phyloP scores from a whole-genome alignment of 2,797 vertebrate genomes.

The Taeniopygia guttata region DNA sequence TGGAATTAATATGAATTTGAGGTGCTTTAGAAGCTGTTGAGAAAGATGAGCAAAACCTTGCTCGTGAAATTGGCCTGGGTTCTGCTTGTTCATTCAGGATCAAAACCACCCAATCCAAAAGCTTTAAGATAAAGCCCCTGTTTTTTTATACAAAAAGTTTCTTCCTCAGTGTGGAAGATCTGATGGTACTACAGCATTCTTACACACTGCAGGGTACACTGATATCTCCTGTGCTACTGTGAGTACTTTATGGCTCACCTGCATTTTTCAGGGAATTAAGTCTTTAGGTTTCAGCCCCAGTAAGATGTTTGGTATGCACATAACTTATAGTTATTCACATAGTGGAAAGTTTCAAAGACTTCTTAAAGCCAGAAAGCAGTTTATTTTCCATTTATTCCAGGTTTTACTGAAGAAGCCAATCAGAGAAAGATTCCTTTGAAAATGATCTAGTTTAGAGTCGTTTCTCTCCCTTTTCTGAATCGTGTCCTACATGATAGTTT shows the following conservation, averaged over 20 bases:
- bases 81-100: background rate
- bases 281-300: background rate
- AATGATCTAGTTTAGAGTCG: conserved; percentile 50
- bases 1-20: background rate
- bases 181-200: background rate
- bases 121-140: background rate
- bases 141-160: background rate
- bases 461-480: conserved; percentile 55
- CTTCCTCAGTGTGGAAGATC: background rate
- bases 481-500: conserved; percentile 63
- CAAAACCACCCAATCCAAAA: background rate
- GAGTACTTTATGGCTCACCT: background rate
- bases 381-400: conserved; percentile 16
- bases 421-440: conserved; percentile 44
- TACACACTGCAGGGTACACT: background rate
- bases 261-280: background rate
- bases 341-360: background rate
- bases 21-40: background rate
- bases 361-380: background rate
- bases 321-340: background rate
- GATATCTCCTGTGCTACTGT: background rate
- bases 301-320: background rate
- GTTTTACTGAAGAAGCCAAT: conserved; percentile 19
- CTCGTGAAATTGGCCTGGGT: background rate
- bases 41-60: background rate